Percentiles rank a stretch among this genome's conserved stretches.
phyloP scores from a whole-genome alignment of 2,113 vertebrate genomes.

The Semnornis frantzii region DNA sequence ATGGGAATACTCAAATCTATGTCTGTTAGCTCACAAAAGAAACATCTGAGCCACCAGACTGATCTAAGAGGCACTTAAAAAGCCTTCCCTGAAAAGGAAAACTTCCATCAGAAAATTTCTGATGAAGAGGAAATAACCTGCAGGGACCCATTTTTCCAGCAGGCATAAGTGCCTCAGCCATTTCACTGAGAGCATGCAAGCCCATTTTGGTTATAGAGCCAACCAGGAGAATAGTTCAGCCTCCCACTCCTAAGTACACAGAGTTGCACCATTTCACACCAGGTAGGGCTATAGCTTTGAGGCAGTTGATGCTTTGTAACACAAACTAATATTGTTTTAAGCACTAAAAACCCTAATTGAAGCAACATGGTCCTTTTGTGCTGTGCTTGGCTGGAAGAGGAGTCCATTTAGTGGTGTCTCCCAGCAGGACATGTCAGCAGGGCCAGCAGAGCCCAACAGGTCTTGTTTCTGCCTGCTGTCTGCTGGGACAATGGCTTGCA shows the following conservation, averaged over 20 bases:
- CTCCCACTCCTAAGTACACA: background rate
- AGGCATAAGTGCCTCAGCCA: background rate
- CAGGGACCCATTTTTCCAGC: background rate
- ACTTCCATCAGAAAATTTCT: background rate
- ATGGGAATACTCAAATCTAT: background rate
- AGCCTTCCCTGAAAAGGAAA: background rate
- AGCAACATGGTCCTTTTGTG: background rate
- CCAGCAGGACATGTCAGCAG: fast-evolving
- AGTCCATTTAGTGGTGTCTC: background rate
- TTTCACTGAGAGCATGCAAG: background rate
- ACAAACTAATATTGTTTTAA: background rate
- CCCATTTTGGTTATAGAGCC: background rate
- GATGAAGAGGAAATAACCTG: background rate
- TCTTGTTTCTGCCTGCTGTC: background rate
- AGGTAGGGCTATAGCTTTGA: background rate
- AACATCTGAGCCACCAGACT: background rate
- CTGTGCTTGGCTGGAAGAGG: background rate
- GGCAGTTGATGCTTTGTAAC: background rate
- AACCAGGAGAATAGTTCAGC: background rate
- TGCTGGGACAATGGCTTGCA: background rate
- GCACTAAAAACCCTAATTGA: background rate
- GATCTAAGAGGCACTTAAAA: background rate
- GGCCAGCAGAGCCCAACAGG: fast-evolving
- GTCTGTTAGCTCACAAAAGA: background rate
- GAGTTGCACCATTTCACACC: background rate